phyloP scores from a whole-genome alignment of 1,140 invertebrate species.

The Ooceraea biroi region DNA sequence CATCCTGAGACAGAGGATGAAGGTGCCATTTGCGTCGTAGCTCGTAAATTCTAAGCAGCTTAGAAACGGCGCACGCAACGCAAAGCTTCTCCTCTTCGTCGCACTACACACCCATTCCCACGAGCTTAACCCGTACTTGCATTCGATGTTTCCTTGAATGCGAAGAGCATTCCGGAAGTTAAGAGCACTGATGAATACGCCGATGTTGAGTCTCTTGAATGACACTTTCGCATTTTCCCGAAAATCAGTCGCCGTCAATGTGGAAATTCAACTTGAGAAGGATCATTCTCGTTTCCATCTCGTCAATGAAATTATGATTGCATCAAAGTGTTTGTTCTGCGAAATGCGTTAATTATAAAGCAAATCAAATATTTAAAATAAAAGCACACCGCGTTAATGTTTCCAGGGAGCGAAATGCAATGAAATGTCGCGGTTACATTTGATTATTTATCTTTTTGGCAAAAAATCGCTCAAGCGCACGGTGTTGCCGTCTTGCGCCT shows the following conservation, averaged over 20 bases:
- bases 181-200: conserved; percentile 48
- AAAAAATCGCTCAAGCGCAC: not conserved
- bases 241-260: conserved; percentile 1
- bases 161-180: conserved; percentile 61
- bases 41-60: conserved; percentile 76
- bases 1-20: conserved; percentile 41
- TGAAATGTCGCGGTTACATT: not conserved
- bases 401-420: not conserved
- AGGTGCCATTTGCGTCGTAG: conserved; percentile 41
- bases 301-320: not conserved
- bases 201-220: conserved; percentile 7
- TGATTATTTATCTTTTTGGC: conserved; percentile 1
- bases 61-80: conserved; percentile 62
- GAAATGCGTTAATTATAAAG: no score
- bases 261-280: not conserved
- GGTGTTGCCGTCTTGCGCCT: not conserved
- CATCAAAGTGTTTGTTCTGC: no score
- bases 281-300: not conserved
- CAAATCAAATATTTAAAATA: not conserved
- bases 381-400: not conserved
- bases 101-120: conserved; percentile 14
- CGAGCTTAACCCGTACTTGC: conserved; percentile 35
- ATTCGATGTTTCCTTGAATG: conserved; percentile 49
- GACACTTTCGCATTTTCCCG: conserved; percentile 16
- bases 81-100: conserved; percentile 30